phyloP scores from a whole-genome alignment of 2,113 vertebrate genomes.

The Octodon degus region DNA sequence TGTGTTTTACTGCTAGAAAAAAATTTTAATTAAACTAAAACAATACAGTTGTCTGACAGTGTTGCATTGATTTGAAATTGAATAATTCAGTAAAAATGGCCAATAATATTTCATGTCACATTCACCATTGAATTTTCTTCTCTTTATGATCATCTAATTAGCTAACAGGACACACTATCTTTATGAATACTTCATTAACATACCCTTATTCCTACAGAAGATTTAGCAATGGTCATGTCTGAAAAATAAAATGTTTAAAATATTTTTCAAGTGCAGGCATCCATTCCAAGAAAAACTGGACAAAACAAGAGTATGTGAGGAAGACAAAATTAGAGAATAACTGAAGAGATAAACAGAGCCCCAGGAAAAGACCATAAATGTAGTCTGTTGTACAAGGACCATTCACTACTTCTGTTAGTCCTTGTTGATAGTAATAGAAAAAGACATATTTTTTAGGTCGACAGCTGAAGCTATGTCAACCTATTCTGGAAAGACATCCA shows the following conservation, averaged over 20 bases:
- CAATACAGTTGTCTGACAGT: not conserved
- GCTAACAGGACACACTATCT: not conserved
- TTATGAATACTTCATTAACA: conserved; percentile 31
- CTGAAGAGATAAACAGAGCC: not conserved
- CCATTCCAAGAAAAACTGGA: not conserved
- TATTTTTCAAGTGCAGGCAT: not conserved
- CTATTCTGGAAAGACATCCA: not conserved
- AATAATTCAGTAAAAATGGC: not conserved
- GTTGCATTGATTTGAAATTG: conserved; percentile 40
- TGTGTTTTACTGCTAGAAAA: not conserved
- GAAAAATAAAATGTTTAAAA: conserved; percentile 50
- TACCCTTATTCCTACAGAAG: not conserved
- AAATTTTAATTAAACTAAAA: not conserved
- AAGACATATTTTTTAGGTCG: not conserved
- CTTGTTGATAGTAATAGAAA: not conserved
- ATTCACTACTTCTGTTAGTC: not conserved
- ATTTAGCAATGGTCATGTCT: not conserved
- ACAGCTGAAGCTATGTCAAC: not conserved
- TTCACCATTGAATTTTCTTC: conserved; percentile 21
- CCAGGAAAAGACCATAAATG: not conserved
- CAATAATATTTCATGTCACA: not conserved
- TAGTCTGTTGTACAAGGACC: not conserved
- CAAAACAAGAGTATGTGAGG: not conserved
- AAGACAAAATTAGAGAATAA: not conserved
- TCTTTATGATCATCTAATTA: conserved; percentile 10